phyloP scores from a whole-genome alignment of 1,140 invertebrate species.

The Dendrolimus kikuchii region DNA sequence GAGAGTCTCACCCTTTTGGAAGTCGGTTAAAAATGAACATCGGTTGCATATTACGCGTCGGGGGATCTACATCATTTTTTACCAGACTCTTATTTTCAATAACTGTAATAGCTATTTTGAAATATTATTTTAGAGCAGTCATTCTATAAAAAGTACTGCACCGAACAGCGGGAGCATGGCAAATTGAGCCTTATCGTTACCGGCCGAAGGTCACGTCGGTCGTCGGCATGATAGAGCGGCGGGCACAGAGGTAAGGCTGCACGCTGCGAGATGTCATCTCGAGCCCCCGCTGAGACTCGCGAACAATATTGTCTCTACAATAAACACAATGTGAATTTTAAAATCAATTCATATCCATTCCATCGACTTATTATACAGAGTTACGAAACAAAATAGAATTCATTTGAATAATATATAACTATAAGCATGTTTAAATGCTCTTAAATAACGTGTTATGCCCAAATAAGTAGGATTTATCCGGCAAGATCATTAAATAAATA shows the following conservation, averaged over 20 bases:
- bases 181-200: conserved; percentile 33
- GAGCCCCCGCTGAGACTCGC: conserved; percentile 57
- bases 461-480: conserved; percentile 17
- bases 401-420: conserved; percentile 15
- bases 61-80: conserved; percentile 53
- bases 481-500: conserved; percentile 10
- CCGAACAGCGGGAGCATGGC: conserved; percentile 2
- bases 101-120: conserved; percentile 33
- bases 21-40: conserved; percentile 29
- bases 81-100: conserved; percentile 62
- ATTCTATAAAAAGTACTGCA: conserved; percentile 18
- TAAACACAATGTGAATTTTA: conserved; percentile 65
- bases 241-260: conserved; percentile 51
- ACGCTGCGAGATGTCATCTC: conserved; percentile 70
- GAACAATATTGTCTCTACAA: conserved; percentile 69
- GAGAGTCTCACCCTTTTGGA: no score
- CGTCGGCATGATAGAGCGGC: conserved; percentile 21
- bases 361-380: conserved; percentile 24
- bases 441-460: conserved; percentile 19
- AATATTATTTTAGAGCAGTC: conserved; percentile 36
- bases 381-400: conserved; percentile 19
- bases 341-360: conserved; percentile 67
- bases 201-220: conserved; percentile 12
- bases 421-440: conserved; percentile 11
- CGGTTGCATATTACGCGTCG: conserved; percentile 63